Conservation (phyloP, 35 echinoderm and acorn worm genomes). For the Strongylocentrotus purpuratus region DNA sequence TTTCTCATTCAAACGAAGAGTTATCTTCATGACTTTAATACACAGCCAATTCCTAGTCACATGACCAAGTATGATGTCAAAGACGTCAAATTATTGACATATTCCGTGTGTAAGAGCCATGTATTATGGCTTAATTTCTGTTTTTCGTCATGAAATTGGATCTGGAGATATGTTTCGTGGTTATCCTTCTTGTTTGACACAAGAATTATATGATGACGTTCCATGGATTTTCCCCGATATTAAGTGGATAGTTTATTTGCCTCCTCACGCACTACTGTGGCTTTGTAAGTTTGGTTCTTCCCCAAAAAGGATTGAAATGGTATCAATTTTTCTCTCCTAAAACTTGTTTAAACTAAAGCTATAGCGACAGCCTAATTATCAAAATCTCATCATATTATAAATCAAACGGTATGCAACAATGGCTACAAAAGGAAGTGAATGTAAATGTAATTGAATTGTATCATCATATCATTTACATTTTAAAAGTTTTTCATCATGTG, state of each 20-base stretch:
- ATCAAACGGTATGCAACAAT: too few species aligned
- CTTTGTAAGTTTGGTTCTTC: not conserved
- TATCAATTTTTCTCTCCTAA: not conserved
- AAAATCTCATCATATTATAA: too few species aligned
- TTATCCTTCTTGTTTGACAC: not conserved
- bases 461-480: too few species aligned
- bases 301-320: not conserved
- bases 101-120: not conserved
- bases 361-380: not conserved
- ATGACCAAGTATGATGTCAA: not conserved
- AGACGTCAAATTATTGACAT: not conserved
- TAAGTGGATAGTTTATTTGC: not conserved
- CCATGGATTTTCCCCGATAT: not conserved
- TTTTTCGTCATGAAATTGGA: not conserved
- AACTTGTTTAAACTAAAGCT: not conserved
- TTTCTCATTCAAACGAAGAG: not conserved
- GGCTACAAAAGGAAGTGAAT: not conserved
- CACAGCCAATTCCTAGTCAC: not conserved
- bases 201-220: not conserved
- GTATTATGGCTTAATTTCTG: not conserved
- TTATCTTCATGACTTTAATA: not conserved
- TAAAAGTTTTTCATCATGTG: too few species aligned
- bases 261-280: not conserved
- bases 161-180: not conserved
- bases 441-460: not conserved